Conservation (phyloP, 92 coral and sea anemone species). For the Virgularia gustaviana region DNA sequence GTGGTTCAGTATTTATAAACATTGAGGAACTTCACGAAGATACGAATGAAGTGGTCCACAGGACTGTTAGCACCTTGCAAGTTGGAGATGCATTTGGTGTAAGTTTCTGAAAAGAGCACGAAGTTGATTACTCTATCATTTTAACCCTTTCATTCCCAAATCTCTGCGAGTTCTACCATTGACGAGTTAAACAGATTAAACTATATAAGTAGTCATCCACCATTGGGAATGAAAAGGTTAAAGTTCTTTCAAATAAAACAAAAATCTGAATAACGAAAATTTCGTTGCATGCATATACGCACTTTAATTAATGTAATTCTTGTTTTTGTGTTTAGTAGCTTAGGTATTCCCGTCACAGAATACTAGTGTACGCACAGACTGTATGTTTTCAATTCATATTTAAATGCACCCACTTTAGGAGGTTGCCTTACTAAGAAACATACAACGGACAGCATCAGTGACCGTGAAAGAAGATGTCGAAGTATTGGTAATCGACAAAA, state of each 20-base stretch:
- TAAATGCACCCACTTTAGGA: slow-evolving; percentile 48
- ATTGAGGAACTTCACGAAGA: slow-evolving; percentile 74
- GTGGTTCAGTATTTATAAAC: slow-evolving; percentile 91
- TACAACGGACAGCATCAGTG: slow-evolving; percentile 92
- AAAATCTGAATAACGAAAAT: too few species aligned
- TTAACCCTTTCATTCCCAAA: too few species aligned
- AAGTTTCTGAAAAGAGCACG: too few species aligned
- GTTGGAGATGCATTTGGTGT: slow-evolving; percentile 99
- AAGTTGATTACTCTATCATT: too few species aligned
- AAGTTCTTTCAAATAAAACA: too few species aligned
- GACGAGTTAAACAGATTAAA: too few species aligned
- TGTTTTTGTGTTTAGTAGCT: too few species aligned
- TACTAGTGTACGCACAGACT: background rate
- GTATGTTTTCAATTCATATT: background rate
- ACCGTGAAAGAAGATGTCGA: slow-evolving; percentile 89
- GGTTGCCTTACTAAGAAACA: slow-evolving; percentile 76
- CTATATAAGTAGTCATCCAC: too few species aligned
- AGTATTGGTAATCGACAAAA: slow-evolving; percentile 78
- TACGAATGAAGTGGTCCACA: slow-evolving; percentile 85
- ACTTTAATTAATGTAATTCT: too few species aligned
- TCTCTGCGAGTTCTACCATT: too few species aligned
- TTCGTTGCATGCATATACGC: too few species aligned
- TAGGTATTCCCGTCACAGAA: background rate
- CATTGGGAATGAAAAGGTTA: too few species aligned
- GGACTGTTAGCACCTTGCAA: slow-evolving; percentile 69